These are phyloP conservation scores for Ephialtes manifestator DNA, from an alignment of 2,888 invertebrate genomes.

Conservation along the genomic window DNA sequence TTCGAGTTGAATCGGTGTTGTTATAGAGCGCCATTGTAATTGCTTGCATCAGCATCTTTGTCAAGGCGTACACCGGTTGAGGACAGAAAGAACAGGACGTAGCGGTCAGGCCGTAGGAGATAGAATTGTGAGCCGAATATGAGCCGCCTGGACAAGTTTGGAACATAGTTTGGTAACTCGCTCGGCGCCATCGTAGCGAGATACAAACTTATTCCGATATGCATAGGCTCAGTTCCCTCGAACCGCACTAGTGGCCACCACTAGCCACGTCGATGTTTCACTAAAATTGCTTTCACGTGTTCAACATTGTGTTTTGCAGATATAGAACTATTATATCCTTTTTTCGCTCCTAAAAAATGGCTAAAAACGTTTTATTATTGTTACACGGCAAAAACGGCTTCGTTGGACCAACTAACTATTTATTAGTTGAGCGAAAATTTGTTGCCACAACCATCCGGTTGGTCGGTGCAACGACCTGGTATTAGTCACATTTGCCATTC, in stretches of 20 bases:
- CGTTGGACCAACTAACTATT: too few species aligned
- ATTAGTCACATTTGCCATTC: too few species aligned
- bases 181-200: conserved; percentile 58
- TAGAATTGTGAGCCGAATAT: conserved; percentile 40
- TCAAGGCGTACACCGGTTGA: conserved; percentile 47
- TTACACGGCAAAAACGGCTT: too few species aligned
- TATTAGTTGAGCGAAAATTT: too few species aligned
- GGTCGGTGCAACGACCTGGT: too few species aligned
- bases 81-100: conserved; percentile 21
- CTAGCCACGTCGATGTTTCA: conserved; percentile 48
- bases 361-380: too few species aligned
- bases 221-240: conserved; percentile 1
- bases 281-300: conserved; percentile 68
- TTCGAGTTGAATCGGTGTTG: neutral
- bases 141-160: conserved; percentile 60
- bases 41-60: conserved; percentile 57
- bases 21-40: conserved; percentile 60
- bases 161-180: conserved; percentile 64
- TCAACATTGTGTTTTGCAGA: conserved; percentile 47
- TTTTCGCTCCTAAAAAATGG: neutral
- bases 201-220: conserved; percentile 66
- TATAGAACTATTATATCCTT: neutral
- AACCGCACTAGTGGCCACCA: conserved; percentile 16
- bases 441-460: too few species aligned
- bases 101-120: conserved; percentile 20